Percentiles rank a stretch among this genome's conserved stretches.
Conservation (phyloP, 2,888 invertebrate genomes). For the Ichneumoninae sp. region DNA sequence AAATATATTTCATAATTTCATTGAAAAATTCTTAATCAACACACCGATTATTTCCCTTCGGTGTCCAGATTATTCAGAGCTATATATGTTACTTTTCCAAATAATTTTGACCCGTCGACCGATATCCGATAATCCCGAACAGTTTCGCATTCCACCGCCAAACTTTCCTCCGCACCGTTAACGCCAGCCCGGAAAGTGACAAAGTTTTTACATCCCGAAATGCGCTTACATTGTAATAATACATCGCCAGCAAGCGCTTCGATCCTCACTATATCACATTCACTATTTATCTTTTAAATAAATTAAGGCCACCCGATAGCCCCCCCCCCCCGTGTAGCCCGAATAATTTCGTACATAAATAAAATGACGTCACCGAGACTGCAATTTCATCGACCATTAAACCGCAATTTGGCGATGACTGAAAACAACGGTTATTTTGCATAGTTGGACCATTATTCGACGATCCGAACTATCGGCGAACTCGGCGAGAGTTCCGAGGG, state of each 20-base stretch:
- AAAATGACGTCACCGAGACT: background rate
- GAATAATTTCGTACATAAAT: background rate
- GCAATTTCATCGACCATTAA: background rate
- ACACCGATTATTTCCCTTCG: too few relatives aligned
- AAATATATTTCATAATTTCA: too few relatives aligned
- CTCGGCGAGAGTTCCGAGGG: background rate
- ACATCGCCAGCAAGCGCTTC: too few relatives aligned
- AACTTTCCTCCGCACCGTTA: background rate
- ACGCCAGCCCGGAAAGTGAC: background rate
- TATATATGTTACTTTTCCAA: background rate
- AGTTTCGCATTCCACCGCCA: background rate
- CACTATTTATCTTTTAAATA: background rate
- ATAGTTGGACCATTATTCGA: background rate
- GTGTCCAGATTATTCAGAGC: too few relatives aligned
- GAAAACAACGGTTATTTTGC: background rate
- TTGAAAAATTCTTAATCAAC: too few relatives aligned
- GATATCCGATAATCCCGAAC: background rate
- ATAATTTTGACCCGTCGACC: background rate
- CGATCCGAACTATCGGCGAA: background rate
- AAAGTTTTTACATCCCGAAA: background rate
- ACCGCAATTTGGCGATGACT: background rate
- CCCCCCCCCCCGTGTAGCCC: too few relatives aligned
- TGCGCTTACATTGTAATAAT: background rate
- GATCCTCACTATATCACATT: background rate
- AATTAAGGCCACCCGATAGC: background rate